Evolutionary conservation across 2,113 vertebrate genomes (phyloP).

Genomic region (Fulica atra): DNA sequence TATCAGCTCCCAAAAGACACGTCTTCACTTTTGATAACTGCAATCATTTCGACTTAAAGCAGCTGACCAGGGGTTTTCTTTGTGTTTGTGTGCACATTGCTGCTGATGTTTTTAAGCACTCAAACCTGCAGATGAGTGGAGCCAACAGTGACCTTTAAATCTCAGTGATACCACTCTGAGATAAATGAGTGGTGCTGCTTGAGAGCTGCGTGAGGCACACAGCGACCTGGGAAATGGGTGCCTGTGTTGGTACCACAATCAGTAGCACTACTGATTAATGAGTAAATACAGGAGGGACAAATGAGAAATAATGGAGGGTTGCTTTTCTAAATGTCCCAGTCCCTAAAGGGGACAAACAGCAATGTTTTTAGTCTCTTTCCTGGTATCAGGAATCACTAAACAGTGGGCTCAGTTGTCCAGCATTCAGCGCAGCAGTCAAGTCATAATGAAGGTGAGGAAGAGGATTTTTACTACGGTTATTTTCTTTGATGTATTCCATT

Average conservation of each 20-base stretch:
- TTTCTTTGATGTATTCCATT: background rate
- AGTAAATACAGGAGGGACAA: slow-evolving; percentile 7
- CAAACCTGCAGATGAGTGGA: slow-evolving; percentile 17
- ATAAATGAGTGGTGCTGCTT: slow-evolving; percentile 39
- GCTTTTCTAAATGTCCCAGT: background rate
- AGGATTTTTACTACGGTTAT: background rate
- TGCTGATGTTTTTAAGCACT: background rate
- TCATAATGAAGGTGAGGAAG: background rate
- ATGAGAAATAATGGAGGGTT: background rate
- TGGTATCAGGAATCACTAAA: background rate
- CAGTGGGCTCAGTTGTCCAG: background rate
- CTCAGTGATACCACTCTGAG: slow-evolving; percentile 38
- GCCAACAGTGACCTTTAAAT: slow-evolving; percentile 68
- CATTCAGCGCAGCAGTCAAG: background rate
- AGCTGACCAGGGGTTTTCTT: slow-evolving; percentile 27
- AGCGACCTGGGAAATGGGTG: background rate
- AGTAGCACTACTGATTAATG: background rate
- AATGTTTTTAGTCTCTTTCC: background rate
- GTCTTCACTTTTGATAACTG: slow-evolving; percentile 9
- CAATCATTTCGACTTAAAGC: background rate
- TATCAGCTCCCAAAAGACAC: slow-evolving; percentile 28
- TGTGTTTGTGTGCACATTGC: background rate
- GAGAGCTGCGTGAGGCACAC: background rate
- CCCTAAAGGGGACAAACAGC: background rate
- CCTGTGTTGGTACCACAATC: background rate